These are phyloP conservation scores for Cylas formicarius DNA, from an alignment of 1,140 invertebrate genomes.

Conservation along the genomic window DNA sequence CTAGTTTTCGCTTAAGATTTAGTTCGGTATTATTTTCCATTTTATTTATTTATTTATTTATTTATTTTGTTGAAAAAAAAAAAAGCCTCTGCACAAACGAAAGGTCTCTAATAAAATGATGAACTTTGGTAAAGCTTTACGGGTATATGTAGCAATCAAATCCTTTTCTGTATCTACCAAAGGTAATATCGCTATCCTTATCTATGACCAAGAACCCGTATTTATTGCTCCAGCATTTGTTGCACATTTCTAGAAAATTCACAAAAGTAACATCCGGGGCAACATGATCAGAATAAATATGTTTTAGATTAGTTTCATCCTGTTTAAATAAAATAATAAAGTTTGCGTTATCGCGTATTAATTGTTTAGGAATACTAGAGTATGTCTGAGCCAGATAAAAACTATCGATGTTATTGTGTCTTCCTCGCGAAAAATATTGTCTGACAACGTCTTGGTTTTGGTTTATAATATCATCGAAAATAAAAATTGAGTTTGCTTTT, in stretches of 20 bases:
- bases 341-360: constrained; percentile 41
- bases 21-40: too few species aligned
- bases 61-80: too few species aligned
- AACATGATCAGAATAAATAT: constrained; percentile 41
- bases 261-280: constrained; percentile 36
- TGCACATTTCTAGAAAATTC: constrained; percentile 35
- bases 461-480: constrained; percentile 40
- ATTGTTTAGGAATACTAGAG: constrained; percentile 40
- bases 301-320: constrained; percentile 41
- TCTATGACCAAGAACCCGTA: constrained; percentile 34
- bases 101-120: too few species aligned
- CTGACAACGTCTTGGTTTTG: constrained; percentile 37
- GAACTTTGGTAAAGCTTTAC: too few species aligned
- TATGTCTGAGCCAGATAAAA: constrained; percentile 41
- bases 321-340: constrained; percentile 40
- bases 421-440: constrained; percentile 38
- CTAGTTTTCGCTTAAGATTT: too few species aligned
- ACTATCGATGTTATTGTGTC: constrained; percentile 35
- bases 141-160: constrained; percentile 28
- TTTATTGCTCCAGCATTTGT: constrained; percentile 29
- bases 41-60: too few species aligned
- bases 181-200: constrained; percentile 31
- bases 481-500: constrained; percentile 35
- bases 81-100: too few species aligned
- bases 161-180: constrained; percentile 33